phyloP scores from a whole-genome alignment of 2,113 vertebrate genomes.

The Agapornis roseicollis region DNA sequence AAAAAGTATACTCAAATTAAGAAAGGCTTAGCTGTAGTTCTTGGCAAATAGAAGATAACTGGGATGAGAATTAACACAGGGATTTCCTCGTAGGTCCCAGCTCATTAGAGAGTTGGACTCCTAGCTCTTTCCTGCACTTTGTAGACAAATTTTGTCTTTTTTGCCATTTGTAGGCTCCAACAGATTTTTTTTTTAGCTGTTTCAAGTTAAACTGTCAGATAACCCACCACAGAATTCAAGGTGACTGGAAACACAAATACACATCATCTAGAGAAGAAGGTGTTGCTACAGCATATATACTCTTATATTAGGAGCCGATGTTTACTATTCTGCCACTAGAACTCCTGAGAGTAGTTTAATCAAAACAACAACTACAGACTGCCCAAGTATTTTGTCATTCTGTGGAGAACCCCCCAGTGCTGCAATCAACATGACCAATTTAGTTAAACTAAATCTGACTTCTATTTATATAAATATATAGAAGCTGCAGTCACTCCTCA shows the following conservation, averaged over 20 bases:
- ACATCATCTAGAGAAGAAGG: neutral
- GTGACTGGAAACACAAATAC: neutral
- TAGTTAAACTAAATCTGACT: neutral
- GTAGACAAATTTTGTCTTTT: neutral
- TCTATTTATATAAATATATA: neutral
- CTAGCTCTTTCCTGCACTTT: neutral
- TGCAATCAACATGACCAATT: neutral
- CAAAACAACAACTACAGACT: neutral
- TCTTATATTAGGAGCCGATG: fast-evolving
- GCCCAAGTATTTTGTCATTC: neutral
- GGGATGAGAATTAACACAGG: neutral
- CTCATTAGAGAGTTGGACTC: neutral
- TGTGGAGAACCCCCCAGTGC: neutral
- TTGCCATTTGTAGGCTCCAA: neutral
- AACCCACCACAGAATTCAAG: neutral
- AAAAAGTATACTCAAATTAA: neutral
- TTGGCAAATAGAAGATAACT: neutral
- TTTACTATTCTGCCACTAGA: neutral
- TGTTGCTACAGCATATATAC: neutral
- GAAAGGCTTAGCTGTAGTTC: neutral
- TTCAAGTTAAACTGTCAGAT: neutral
- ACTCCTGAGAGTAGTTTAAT: neutral
- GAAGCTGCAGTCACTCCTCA: neutral
- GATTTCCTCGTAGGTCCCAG: neutral
- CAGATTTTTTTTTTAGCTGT: neutral